A percentile compares a stretch with the other conserved stretches of the same genome.
These are phyloP conservation scores for Danio jaintianensis DNA, from an alignment of 2,797 vertebrate species.

Conservation along the genomic window DNA sequence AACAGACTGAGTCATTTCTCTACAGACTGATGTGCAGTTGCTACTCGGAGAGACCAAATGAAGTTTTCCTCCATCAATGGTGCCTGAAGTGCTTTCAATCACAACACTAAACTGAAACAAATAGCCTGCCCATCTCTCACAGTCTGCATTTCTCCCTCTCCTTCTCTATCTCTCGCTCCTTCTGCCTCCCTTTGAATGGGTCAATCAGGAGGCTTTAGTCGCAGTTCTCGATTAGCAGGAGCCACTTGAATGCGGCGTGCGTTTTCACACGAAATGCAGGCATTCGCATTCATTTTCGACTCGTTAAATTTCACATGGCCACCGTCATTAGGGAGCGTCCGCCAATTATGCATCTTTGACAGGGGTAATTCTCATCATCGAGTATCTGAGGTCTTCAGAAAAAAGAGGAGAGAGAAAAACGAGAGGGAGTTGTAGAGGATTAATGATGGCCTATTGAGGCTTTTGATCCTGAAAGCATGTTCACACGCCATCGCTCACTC, in stretches of 20 bases:
- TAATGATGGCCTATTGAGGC: constrained; percentile 31
- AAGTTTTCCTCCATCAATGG: constrained; percentile 52
- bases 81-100: constrained; percentile 48
- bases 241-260: constrained; percentile 36
- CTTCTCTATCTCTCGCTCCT: constrained; percentile 30
- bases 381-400: constrained; percentile 34
- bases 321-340: constrained; percentile 2
- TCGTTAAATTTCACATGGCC: constrained; percentile 26
- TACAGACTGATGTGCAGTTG: constrained; percentile 40
- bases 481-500: not conserved
- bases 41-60: constrained; percentile 43
- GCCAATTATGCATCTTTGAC: constrained; percentile 33
- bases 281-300: constrained; percentile 29
- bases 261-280: constrained; percentile 27
- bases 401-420: constrained; percentile 2
- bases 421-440: constrained; percentile 20
- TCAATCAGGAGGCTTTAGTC: constrained; percentile 44
- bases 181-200: constrained; percentile 34
- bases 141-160: constrained; percentile 31
- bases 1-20: constrained; percentile 43
- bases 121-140: constrained; percentile 43
- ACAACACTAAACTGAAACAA: constrained; percentile 55
- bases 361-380: constrained; percentile 29
- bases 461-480: constrained; percentile 21
- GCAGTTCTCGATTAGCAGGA: constrained; percentile 37